phyloP scores from a whole-genome alignment of 2,888 invertebrate genomes.

The Latrodectus elegans region DNA sequence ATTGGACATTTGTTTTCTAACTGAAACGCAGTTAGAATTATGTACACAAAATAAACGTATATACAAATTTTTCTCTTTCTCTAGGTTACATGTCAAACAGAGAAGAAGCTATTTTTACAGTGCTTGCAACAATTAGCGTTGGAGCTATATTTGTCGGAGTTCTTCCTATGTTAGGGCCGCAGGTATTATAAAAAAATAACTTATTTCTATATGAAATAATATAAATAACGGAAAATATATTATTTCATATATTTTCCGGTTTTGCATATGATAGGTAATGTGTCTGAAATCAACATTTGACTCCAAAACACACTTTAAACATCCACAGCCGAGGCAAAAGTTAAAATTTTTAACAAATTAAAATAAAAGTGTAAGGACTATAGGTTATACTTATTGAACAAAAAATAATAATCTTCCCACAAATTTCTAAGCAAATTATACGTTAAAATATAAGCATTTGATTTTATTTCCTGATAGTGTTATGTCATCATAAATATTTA shows the following conservation, averaged over 20 bases:
- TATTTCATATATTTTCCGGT: too few species aligned
- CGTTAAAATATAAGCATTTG: too few species aligned
- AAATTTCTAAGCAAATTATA: too few species aligned
- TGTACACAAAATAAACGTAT: background rate
- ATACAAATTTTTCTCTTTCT: background rate
- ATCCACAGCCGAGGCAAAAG: background rate
- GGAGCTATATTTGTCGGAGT: constrained; percentile 79
- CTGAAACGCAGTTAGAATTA: background rate
- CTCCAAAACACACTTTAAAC: background rate
- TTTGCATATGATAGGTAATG: too few species aligned
- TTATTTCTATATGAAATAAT: too few species aligned
- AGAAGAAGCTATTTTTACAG: constrained; percentile 77
- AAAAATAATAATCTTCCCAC: too few species aligned
- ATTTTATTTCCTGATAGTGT: too few species aligned
- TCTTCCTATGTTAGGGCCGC: constrained; percentile 78
- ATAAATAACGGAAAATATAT: too few species aligned
- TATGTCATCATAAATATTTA: background rate
- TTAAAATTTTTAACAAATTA: background rate
- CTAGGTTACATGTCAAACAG: constrained; percentile 78
- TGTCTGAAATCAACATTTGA: background rate
- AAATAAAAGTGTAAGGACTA: background rate
- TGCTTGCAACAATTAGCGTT: constrained; percentile 77
- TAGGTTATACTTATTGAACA: background rate
- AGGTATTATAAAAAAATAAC: constrained; percentile 72
- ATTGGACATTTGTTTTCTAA: background rate